A percentile compares a stretch with the other conserved stretches of the same genome.
These are phyloP conservation scores for Apistogramma diplotaenia DNA, from an alignment of 2,113 vertebrate species.

Conservation along the genomic window DNA sequence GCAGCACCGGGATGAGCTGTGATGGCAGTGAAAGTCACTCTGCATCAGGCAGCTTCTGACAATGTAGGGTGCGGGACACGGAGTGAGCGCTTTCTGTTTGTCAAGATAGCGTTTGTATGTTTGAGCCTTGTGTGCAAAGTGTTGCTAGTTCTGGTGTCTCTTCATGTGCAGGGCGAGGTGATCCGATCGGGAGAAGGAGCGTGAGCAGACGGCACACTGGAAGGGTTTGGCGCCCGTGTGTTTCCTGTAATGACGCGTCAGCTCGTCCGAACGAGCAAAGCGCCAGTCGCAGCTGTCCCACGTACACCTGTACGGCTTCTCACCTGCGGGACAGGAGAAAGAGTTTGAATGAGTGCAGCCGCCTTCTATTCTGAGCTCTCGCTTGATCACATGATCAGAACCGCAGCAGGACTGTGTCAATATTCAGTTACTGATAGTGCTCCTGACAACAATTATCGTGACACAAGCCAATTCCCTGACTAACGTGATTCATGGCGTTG, in stretches of 20 bases:
- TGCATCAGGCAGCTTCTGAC: constrained; percentile 14
- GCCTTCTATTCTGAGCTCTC: not conserved
- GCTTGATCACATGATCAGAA: not conserved
- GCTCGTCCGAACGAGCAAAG: constrained; percentile 94
- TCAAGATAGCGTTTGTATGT: constrained; percentile 36
- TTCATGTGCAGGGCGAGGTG: constrained; percentile 99
- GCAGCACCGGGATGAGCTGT: constrained; percentile 55
- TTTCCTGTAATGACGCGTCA: constrained; percentile 96
- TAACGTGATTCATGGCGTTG: constrained; percentile 32
- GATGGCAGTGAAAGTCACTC: constrained; percentile 26
- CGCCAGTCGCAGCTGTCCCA: constrained; percentile 99
- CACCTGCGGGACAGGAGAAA: constrained; percentile 78
- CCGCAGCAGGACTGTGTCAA: not conserved
- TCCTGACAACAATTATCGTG: not conserved
- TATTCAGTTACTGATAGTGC: not conserved
- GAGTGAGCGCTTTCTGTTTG: constrained; percentile 27
- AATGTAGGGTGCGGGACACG: constrained; percentile 12
- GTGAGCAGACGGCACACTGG: constrained; percentile 94
- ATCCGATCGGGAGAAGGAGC: constrained; percentile 96
- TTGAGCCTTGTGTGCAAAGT: constrained; percentile 21
- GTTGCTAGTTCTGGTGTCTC: constrained; percentile 92
- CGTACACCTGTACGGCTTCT: constrained; percentile 97
- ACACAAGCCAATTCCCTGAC: not conserved
- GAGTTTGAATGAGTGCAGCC: not conserved
- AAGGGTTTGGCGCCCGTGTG: constrained; percentile 98